These are phyloP conservation scores for Pluvialis apricaria DNA, from an alignment of 2,113 vertebrate species.

Conservation along the genomic window DNA sequence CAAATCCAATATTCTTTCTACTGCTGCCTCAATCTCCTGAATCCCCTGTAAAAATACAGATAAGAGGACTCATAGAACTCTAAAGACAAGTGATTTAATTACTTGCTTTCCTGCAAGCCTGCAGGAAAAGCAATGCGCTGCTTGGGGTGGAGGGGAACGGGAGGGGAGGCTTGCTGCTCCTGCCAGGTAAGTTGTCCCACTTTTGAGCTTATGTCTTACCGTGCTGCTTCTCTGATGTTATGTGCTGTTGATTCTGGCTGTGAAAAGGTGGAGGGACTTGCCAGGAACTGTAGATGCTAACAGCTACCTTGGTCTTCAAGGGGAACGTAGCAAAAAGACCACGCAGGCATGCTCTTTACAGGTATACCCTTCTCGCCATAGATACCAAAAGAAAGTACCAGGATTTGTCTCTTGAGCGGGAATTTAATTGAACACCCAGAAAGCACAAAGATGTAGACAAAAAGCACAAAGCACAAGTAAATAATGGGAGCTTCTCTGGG, in stretches of 20 bases:
- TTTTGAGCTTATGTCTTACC: not conserved
- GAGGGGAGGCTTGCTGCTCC: not conserved
- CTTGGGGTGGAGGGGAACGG: not conserved
- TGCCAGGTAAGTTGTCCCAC: too few species aligned
- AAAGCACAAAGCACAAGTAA: not conserved
- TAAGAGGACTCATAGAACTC: not conserved
- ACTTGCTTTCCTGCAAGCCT: not conserved
- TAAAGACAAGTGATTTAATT: not conserved
- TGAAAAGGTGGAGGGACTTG: not conserved
- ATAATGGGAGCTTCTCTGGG: fast-evolving
- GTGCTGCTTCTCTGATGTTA: not conserved
- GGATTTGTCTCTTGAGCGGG: not conserved
- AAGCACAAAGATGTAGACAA: too few species aligned
- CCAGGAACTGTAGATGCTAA: not conserved
- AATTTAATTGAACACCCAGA: not conserved
- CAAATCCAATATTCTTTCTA: not conserved
- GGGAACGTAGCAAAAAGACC: too few species aligned
- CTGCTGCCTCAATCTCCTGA: not conserved
- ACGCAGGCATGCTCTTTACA: fast-evolving
- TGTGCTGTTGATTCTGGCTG: fast-evolving
- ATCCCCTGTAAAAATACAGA: not conserved
- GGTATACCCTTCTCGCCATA: too few species aligned
- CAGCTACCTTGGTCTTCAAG: not conserved
- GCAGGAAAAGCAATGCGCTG: not conserved
- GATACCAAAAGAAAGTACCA: not conserved